These are phyloP conservation scores for Heloderma charlesbogerti DNA, from an alignment of 2,113 vertebrate genomes.

Conservation along the genomic window DNA sequence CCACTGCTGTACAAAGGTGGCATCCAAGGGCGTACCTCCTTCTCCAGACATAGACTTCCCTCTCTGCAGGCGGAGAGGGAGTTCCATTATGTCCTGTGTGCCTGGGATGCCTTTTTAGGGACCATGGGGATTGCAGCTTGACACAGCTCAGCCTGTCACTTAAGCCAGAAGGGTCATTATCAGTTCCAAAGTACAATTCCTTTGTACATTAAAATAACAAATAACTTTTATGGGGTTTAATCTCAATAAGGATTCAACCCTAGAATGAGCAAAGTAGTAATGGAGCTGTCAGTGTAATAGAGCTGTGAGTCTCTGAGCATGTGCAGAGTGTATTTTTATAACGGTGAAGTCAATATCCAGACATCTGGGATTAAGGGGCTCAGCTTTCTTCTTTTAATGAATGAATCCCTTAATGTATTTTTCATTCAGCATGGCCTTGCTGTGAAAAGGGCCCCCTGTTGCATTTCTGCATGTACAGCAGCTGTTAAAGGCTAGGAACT, in stretches of 20 bases:
- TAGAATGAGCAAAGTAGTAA: not conserved
- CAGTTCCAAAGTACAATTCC: not conserved
- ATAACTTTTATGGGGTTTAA: not conserved
- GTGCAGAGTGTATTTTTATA: not conserved
- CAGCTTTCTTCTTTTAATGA: not conserved
- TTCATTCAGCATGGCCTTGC: not conserved
- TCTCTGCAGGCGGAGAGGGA: too few species aligned
- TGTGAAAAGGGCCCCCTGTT: not conserved
- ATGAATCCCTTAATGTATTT: not conserved
- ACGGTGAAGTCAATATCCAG: not conserved
- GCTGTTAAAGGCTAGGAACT: not conserved
- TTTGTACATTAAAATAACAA: not conserved
- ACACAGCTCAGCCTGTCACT: not conserved
- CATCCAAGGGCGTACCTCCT: too few species aligned
- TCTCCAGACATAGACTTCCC: too few species aligned
- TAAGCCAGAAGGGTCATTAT: not conserved
- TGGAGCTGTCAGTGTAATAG: too few species aligned
- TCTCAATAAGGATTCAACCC: not conserved
- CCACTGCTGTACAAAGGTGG: too few species aligned
- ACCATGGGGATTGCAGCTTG: not conserved
- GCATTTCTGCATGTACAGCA: not conserved
- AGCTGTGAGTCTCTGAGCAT: not conserved
- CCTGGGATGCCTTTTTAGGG: not conserved
- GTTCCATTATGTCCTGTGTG: too few species aligned
- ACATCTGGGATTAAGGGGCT: not conserved